Evolutionary conservation across 2,888 invertebrate genomes (phyloP).

Genomic region (Apoda limacodes): DNA sequence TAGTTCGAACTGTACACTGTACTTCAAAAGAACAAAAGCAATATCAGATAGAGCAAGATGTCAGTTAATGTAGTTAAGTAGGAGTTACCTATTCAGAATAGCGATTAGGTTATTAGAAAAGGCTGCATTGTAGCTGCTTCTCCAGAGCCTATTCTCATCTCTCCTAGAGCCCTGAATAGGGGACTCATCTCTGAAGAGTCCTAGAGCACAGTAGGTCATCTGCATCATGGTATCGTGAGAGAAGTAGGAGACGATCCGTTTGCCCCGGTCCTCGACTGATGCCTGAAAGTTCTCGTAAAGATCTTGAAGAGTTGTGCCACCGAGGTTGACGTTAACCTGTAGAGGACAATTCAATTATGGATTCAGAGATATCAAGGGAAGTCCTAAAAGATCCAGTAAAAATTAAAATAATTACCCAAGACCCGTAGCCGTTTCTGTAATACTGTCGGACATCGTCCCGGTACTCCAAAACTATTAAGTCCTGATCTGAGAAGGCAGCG

Average conservation of each 20-base stretch:
- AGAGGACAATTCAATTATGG: not conserved
- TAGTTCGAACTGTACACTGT: no score
- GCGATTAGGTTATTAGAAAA: conserved; percentile 80
- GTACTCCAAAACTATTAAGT: conserved; percentile 79
- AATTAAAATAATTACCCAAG: conserved; percentile 32
- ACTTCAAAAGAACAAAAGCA: no score
- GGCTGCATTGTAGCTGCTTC: conserved; percentile 74
- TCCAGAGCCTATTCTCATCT: conserved; percentile 71
- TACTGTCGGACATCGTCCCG: conserved; percentile 81
- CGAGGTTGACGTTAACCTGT: conserved; percentile 74
- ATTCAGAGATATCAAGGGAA: not conserved
- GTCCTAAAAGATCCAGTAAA: no score
- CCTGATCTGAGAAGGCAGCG: conserved; percentile 74
- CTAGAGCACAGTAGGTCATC: conserved; percentile 73
- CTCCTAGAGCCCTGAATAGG: conserved; percentile 70
- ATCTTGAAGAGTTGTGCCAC: conserved; percentile 76
- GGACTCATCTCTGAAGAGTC: conserved; percentile 70
- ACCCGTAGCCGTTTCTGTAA: conserved; percentile 65
- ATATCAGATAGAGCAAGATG: no score
- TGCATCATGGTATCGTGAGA: conserved; percentile 75
- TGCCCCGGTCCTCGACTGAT: conserved; percentile 24
- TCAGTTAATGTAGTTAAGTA: no score
- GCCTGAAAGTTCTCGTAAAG: conserved; percentile 67
- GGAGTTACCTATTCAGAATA: conserved; percentile 79
- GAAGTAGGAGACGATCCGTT: conserved; percentile 75